Conservation (phyloP, 2,797 vertebrate genomes). For the Echiichthys vipera region DNA sequence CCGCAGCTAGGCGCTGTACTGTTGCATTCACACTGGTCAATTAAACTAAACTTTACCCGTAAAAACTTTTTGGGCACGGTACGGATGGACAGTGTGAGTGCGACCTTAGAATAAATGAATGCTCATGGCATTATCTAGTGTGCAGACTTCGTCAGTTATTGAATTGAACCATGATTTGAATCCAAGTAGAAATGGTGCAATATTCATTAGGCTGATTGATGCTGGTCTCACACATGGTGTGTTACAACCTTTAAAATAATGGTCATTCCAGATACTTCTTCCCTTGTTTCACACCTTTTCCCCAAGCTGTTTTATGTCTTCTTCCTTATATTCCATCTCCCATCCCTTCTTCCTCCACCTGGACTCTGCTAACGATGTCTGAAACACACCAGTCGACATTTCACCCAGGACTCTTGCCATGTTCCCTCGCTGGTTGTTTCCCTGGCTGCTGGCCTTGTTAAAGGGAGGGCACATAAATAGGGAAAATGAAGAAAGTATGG, state of each 20-base stretch:
- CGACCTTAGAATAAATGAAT: no score
- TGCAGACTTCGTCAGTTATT: slow-evolving; percentile 8
- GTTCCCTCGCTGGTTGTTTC: slow-evolving; percentile 52
- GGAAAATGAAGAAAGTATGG: slow-evolving; percentile 58
- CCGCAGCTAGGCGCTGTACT: no score
- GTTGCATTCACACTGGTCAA: no score
- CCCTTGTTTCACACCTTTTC: neutral
- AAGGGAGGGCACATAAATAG: slow-evolving; percentile 68
- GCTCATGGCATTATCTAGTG: no score
- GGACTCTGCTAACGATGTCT: slow-evolving; percentile 46
- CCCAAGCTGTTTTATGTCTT: slow-evolving; percentile 35
- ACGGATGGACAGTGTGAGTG: no score
- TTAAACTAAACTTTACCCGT: no score
- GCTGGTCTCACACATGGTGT: slow-evolving; percentile 19
- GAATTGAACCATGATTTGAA: slow-evolving; percentile 14
- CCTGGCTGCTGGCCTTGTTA: slow-evolving; percentile 65
- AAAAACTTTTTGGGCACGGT: no score
- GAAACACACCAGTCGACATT: slow-evolving; percentile 35
- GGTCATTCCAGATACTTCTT: neutral
- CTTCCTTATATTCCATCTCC: slow-evolving; percentile 28
- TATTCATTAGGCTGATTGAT: slow-evolving; percentile 42
- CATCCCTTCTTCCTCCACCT: slow-evolving; percentile 6
- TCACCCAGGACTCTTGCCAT: slow-evolving; percentile 44
- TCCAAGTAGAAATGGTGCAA: slow-evolving; percentile 2
- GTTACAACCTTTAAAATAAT: slow-evolving; percentile 24